Conservation (phyloP, 1,140 invertebrate genomes). For the Microvelia longipes region DNA sequence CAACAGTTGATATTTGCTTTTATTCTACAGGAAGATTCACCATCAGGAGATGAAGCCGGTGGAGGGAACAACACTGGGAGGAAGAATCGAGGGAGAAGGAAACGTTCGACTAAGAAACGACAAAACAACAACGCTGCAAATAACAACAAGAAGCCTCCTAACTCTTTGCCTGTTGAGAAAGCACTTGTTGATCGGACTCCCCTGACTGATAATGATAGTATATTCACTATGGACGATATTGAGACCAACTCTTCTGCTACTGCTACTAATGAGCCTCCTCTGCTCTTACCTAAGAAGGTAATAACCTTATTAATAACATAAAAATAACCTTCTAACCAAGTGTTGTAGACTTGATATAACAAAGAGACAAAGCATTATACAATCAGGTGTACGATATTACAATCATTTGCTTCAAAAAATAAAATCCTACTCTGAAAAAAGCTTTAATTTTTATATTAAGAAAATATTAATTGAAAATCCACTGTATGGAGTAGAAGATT, state of each 20-base stretch:
- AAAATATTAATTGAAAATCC: too few relatives aligned
- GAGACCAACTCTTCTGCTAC: too few relatives aligned
- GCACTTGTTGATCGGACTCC: neutral
- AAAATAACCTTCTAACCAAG: too few relatives aligned
- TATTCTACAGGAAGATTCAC: constrained; percentile 16
- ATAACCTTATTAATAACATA: too few relatives aligned
- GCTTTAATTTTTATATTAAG: too few relatives aligned
- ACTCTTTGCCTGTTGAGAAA: neutral
- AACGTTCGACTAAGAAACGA: constrained; percentile 53
- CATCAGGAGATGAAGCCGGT: constrained; percentile 19
- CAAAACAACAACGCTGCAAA: constrained; percentile 35
- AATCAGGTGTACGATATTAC: too few relatives aligned
- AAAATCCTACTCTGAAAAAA: too few relatives aligned
- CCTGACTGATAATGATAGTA: constrained; percentile 3
- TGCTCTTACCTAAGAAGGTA: neutral
- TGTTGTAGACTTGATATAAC: too few relatives aligned
- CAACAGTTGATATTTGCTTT: too few relatives aligned
- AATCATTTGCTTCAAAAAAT: too few relatives aligned
- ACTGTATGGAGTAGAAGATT: too few relatives aligned
- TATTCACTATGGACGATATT: constrained; percentile 20
- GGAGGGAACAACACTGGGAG: constrained; percentile 28
- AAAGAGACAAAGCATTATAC: too few relatives aligned
- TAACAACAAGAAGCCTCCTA: constrained; percentile 7
- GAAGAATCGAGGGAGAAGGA: constrained; percentile 61
- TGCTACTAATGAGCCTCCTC: neutral